phyloP scores from a whole-genome alignment of 2,797 vertebrate genomes.

The Phrynocephalus forsythii region DNA sequence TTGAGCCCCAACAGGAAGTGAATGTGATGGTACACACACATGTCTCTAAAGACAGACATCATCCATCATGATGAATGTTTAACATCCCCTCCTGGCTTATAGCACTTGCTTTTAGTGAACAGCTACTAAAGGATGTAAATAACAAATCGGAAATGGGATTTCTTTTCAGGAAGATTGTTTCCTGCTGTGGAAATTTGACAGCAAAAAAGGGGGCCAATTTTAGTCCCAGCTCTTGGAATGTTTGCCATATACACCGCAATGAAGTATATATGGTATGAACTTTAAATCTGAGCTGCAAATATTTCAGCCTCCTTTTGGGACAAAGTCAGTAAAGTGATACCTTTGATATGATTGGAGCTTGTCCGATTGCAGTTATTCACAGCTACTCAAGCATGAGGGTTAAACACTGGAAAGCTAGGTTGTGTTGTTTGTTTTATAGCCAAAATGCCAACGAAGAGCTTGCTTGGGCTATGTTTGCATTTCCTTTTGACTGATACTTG shows the following conservation, averaged over 20 bases:
- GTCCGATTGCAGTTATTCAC: constrained; percentile 41
- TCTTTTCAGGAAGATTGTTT: constrained; percentile 72
- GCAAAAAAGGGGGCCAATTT: constrained; percentile 63
- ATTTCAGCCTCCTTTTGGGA: constrained; percentile 56
- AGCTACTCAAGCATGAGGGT: constrained; percentile 18
- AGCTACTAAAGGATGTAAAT: constrained; percentile 68
- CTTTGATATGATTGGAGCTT: constrained; percentile 5
- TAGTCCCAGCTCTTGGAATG: constrained; percentile 57
- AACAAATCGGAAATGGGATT: constrained; percentile 59
- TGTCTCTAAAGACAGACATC: constrained; percentile 70
- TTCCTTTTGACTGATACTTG: constrained; percentile 32
- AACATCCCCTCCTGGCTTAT: constrained; percentile 69
- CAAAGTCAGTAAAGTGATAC: not conserved
- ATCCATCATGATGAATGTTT: constrained; percentile 68
- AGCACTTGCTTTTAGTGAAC: constrained; percentile 74
- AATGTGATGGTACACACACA: constrained; percentile 64
- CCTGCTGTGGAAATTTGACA: constrained; percentile 68
- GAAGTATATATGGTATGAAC: constrained; percentile 46
- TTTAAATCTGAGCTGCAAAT: constrained; percentile 54
- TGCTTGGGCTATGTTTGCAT: constrained; percentile 26
- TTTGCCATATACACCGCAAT: constrained; percentile 43
- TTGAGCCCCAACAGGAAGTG: constrained; percentile 68
- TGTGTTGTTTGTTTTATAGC: constrained; percentile 17
- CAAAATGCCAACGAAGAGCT: constrained; percentile 32
- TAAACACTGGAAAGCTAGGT: constrained; percentile 39